A percentile compares a stretch with the other conserved stretches of the same genome.
Evolutionary conservation across 2,888 invertebrate genomes (phyloP).

Genomic region (Drosophila pegasa): DNA sequence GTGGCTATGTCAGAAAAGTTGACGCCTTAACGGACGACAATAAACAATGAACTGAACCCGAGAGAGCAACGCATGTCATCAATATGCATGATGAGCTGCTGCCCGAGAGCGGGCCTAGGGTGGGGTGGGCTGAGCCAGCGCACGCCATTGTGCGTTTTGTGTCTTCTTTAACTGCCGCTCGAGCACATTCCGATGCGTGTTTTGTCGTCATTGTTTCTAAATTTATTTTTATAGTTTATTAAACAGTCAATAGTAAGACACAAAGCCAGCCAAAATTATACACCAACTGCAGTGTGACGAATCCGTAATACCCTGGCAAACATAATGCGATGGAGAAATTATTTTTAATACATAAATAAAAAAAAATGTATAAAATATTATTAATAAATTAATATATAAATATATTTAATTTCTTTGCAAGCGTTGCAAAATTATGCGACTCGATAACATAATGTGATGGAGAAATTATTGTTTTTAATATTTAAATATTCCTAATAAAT

Average conservation of each 20-base stretch:
- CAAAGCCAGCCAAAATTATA: conserved; percentile 33
- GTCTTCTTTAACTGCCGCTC: conserved; percentile 57
- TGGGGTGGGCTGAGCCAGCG: conserved; percentile 48
- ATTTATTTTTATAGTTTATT: conserved; percentile 81
- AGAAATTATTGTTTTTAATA: too few relatives aligned
- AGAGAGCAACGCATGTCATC: conserved; percentile 67
- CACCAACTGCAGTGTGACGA: conserved; percentile 11
- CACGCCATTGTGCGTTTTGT: conserved; percentile 70
- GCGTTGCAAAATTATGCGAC: too few relatives aligned
- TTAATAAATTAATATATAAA: too few relatives aligned
- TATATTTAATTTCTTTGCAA: neutral
- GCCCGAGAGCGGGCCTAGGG: conserved; percentile 19
- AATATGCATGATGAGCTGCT: conserved; percentile 76
- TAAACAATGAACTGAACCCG: conserved; percentile 64
- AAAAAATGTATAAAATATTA: too few relatives aligned
- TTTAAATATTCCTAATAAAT: too few relatives aligned
- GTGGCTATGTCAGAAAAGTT: conserved; percentile 67
- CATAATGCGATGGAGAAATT: neutral
- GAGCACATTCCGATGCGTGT: conserved; percentile 77
- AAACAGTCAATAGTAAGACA: conserved; percentile 65
- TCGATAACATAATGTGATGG: neutral
- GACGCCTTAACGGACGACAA: conserved; percentile 67
- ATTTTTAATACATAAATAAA: too few relatives aligned
- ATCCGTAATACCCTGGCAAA: conserved; percentile 21
- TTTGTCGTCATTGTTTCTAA: conserved; percentile 77